phyloP scores from a whole-genome alignment of 2,113 vertebrate genomes.

The Chamaea fasciata region DNA sequence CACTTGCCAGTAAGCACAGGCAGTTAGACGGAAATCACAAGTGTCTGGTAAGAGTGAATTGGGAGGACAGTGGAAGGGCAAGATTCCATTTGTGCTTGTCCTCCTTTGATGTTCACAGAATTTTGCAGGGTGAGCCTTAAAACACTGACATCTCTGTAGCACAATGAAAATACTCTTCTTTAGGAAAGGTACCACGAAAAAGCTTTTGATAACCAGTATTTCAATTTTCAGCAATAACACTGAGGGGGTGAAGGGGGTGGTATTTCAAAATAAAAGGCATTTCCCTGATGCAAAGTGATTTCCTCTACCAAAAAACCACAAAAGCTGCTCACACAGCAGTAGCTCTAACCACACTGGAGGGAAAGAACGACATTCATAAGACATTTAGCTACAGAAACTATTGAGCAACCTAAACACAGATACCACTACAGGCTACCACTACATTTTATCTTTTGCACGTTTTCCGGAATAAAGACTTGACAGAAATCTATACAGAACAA shows the following conservation, averaged over 20 bases:
- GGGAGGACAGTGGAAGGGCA: background rate
- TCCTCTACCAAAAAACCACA: background rate
- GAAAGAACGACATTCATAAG: background rate
- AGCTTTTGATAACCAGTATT: background rate
- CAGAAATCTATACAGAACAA: background rate
- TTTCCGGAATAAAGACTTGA: background rate
- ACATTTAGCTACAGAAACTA: background rate
- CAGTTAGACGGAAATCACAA: background rate
- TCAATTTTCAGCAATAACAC: background rate
- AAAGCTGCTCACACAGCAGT: background rate
- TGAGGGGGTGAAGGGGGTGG: rapidly evolving
- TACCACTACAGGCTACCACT: background rate
- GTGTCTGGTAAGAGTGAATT: background rate
- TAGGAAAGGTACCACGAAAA: background rate
- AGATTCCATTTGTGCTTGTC: background rate
- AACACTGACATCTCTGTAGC: background rate
- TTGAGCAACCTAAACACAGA: background rate
- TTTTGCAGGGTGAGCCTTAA: background rate
- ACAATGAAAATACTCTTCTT: background rate
- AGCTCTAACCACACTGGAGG: rapidly evolving
- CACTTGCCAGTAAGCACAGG: background rate
- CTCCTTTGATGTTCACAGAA: background rate
- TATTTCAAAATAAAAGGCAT: background rate
- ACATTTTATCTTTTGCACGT: background rate
- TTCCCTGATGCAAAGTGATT: background rate